phyloP scores from a whole-genome alignment of 2,888 invertebrate genomes.

The Hartigia nigra region DNA sequence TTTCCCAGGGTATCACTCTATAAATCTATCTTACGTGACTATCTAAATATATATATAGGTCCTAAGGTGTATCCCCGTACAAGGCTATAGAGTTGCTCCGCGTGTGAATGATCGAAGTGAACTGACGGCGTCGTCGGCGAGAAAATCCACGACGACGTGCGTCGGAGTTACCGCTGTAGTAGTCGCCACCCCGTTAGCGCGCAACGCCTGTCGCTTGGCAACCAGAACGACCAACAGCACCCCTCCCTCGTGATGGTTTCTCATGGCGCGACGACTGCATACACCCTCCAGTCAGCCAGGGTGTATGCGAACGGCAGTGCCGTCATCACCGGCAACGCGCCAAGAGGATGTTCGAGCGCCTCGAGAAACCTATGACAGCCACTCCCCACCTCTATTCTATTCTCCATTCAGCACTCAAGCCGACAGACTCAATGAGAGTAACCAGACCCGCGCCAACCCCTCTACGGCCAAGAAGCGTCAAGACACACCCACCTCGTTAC shows the following conservation, averaged over 20 bases:
- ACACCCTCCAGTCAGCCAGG: neutral
- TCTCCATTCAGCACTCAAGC: neutral
- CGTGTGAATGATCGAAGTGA: neutral
- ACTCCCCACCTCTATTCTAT: neutral
- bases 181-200: conserved; percentile 3
- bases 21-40: neutral
- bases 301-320: neutral
- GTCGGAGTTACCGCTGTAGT: neutral
- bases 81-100: neutral
- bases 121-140: neutral
- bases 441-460: neutral
- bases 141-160: neutral
- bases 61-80: neutral
- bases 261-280: neutral
- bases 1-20: neutral
- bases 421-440: neutral
- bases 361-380: neutral
- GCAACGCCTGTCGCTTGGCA: conserved; percentile 1
- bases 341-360: neutral
- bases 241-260: neutral
- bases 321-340: neutral
- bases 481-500: neutral
- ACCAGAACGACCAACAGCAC: conserved; percentile 1
- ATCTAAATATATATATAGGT: too few species aligned
- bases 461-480: neutral